These are phyloP conservation scores for Octodonta nipae DNA, from an alignment of 2,888 invertebrate genomes.

Conservation along the genomic window DNA sequence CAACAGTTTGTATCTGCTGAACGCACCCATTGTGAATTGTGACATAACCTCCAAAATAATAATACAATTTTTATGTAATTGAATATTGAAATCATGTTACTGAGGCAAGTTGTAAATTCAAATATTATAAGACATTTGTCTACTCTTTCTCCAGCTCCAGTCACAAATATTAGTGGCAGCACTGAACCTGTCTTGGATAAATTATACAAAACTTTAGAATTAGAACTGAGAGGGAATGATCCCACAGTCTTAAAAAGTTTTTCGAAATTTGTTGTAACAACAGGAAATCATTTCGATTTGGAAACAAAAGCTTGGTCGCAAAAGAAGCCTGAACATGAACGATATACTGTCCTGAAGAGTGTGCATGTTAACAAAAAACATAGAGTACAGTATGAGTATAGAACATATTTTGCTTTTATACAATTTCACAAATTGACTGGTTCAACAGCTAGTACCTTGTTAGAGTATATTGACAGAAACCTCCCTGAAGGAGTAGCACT, in stretches of 20 bases:
- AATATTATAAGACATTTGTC: no score
- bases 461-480: conserved; percentile 93
- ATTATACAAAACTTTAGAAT: conserved; percentile 66
- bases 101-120: no score
- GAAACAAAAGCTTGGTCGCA: conserved; percentile 61
- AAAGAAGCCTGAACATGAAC: conserved; percentile 57
- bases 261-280: conserved; percentile 65
- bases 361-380: conserved; percentile 88
- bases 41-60: no score
- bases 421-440: conserved; percentile 78
- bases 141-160: no score
- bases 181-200: no score
- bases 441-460: conserved; percentile 85
- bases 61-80: no score
- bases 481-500: conserved; percentile 94
- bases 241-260: conserved; percentile 79
- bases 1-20: no score
- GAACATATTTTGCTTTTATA: conserved; percentile 81
- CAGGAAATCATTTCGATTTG: conserved; percentile 71
- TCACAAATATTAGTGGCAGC: no score
- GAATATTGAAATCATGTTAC: no score
- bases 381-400: conserved; percentile 85
- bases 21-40: no score
- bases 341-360: conserved; percentile 71
- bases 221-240: conserved; percentile 81